A percentile compares a stretch with the other conserved stretches of the same genome.
phyloP scores from a whole-genome alignment of 2,797 vertebrate species.

The Xenops minutus region DNA sequence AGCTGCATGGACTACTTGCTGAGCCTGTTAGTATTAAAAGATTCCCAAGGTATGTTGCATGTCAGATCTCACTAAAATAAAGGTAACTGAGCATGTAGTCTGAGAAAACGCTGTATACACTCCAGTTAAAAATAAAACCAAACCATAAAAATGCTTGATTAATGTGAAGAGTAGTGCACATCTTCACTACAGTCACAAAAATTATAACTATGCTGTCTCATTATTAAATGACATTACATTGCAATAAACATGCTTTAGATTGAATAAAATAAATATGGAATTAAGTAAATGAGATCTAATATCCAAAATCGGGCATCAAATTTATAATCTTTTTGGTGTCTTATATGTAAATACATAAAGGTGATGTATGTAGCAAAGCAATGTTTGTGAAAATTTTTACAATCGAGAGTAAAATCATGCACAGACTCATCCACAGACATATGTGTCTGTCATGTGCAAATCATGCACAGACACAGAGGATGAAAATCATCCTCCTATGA shows the following conservation, averaged over 20 bases:
- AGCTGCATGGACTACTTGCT: slow-evolving; percentile 1
- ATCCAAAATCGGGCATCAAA: background rate
- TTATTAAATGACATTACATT: background rate
- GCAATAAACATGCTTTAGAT: background rate
- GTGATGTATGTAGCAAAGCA: background rate
- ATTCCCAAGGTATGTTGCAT: background rate
- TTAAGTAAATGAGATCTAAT: background rate
- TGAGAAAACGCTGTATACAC: background rate
- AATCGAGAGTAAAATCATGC: background rate
- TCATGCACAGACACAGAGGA: background rate
- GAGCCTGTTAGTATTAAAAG: slow-evolving; percentile 24
- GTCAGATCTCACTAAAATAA: background rate
- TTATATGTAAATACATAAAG: background rate
- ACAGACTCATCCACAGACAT: background rate
- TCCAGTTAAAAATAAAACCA: background rate
- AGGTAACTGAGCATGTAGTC: background rate
- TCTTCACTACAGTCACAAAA: background rate
- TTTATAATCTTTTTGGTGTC: background rate
- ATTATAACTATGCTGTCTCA: background rate
- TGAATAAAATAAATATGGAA: background rate
- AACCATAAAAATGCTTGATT: background rate
- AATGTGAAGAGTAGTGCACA: background rate
- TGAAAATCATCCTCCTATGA: background rate
- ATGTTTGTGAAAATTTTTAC: background rate
- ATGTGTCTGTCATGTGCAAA: no score